These are phyloP conservation scores for Tragulus kanchil DNA, from an alignment of 2,113 vertebrate species.

Conservation along the genomic window DNA sequence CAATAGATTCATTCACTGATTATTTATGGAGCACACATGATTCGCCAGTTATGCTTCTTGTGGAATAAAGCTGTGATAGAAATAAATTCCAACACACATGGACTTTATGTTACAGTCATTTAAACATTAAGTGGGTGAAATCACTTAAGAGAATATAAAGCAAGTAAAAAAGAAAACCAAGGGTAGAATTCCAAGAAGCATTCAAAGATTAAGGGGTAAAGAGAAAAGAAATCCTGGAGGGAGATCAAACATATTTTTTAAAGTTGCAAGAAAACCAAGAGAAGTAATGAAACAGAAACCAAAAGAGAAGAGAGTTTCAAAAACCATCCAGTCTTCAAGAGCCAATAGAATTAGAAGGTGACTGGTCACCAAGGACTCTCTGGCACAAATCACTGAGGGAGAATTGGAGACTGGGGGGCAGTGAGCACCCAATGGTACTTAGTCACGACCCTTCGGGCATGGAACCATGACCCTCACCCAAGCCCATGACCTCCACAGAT, in stretches of 20 bases:
- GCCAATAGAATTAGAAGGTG: neutral
- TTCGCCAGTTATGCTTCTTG: neutral
- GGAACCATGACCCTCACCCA: neutral
- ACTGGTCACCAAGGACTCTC: neutral
- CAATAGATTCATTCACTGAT: neutral
- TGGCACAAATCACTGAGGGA: neutral
- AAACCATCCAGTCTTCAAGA: neutral
- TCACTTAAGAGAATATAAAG: neutral
- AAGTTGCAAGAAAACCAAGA: neutral
- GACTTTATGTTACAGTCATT: slow-evolving; percentile 27
- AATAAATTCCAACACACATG: neutral
- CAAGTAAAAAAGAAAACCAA: neutral
- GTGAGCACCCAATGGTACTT: neutral
- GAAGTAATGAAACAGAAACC: neutral
- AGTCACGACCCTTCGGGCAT: no score
- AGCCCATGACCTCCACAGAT: neutral
- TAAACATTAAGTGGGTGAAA: neutral
- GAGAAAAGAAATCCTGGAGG: neutral
- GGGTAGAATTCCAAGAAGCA: slow-evolving; percentile 4
- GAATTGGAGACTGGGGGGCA: neutral
- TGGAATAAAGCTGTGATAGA: neutral
- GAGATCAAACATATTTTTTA: no score
- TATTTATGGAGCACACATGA: neutral
- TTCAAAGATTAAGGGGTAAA: neutral
- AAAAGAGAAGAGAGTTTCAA: neutral